These are phyloP conservation scores for Meriones unguiculatus DNA, from an alignment of 2,113 vertebrate genomes.

Conservation along the genomic window DNA sequence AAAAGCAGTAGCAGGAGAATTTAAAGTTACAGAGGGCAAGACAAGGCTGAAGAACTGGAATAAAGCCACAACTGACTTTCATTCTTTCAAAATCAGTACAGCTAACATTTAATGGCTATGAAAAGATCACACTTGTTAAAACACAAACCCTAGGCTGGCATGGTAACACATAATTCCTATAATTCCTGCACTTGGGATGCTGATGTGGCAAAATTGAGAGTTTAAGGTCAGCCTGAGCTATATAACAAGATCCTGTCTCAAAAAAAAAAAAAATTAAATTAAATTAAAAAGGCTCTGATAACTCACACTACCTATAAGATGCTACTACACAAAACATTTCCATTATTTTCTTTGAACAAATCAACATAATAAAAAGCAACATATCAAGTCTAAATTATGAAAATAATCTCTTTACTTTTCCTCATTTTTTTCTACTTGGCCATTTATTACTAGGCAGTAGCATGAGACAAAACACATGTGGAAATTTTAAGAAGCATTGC, in stretches of 20 bases:
- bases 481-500: background rate
- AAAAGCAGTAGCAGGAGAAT: constrained; percentile 22
- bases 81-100: background rate
- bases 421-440: background rate
- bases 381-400: background rate
- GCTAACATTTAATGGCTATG: background rate
- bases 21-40: background rate
- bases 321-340: background rate
- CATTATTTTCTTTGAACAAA: constrained; percentile 37
- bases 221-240: background rate
- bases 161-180: background rate
- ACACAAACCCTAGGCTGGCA: background rate
- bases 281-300: background rate
- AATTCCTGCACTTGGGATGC: background rate
- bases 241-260: background rate
- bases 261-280: background rate
- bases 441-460: background rate
- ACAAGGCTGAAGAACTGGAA: background rate
- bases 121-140: background rate
- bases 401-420: background rate
- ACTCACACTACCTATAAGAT: background rate
- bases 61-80: background rate
- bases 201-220: background rate
- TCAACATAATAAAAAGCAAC: constrained; percentile 23
- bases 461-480: background rate